Evolutionary conservation across 2,797 vertebrate species (phyloP), one percentile per base, ranked within the genome.

Genomic region (Pseudocheirus occidentalis): DNA sequence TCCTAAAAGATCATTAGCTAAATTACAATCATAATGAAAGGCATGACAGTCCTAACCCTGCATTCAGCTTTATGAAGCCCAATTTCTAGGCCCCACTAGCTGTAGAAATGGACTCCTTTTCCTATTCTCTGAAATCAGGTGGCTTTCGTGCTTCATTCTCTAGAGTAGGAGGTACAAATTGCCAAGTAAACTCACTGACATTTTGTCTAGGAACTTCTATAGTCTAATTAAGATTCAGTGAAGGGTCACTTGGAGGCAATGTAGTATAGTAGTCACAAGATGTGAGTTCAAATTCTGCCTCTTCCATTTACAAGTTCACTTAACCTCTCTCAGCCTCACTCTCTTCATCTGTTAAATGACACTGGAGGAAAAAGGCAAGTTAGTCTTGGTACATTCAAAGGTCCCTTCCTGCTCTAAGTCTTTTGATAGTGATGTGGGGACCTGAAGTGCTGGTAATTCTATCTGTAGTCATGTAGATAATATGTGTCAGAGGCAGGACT

Each of bases 1-100:
- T 24, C 14, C 40, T 81, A 46, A 46, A 46, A 46, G 40, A 87
- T 87, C 9, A 5, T 27, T 46, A 53, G 24, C 55, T 54, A n/a
- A 87, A 59, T 53, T 14, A 5, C n/a, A 55, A 24, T 18, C 29
- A 52, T 5, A 0, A 0, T 5, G 40, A 55, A 2, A 24, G 31
- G 28, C 5, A 4, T 31, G 55, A 28, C 46, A 62, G 40, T 9
- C 27, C n/a, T 40, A n/a, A 12, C 24, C 11, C 0, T 12, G 1
- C 27, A 52, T 66, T n/a, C 29, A n/a, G 3, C n/a, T 46, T 53
- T 5, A 3, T 1, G 4, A 0, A 52, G 0, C 3, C 0, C 24
- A 62, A 40, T 34, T 0, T 0, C 0, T 18, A 29, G 0, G 34
- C 92, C n/a, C 66, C 40, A 6, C 16, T 4, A 0, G 24, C 34